Evolutionary conservation across 2,797 vertebrate species (phyloP).

Genomic region (Pseudocheirus occidentalis): DNA sequence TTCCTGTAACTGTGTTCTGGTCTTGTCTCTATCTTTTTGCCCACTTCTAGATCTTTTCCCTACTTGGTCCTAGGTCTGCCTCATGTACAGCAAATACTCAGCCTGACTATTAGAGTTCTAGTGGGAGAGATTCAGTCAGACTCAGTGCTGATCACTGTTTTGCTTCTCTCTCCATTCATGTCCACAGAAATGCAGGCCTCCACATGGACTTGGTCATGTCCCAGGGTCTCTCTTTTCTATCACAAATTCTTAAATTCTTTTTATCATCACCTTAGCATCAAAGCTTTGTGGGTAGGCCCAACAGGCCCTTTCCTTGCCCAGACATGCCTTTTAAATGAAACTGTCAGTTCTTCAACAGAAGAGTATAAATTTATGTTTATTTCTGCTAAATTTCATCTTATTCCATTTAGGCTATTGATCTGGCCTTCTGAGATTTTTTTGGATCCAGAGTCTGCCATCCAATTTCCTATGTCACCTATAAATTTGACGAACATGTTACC

Average conservation of each 20-base stretch:
- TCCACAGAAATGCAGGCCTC: not conserved
- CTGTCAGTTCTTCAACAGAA: not conserved
- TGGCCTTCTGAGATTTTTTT: not conserved
- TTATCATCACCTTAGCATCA: not conserved
- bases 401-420: not conserved
- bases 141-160: not conserved
- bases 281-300: not conserved
- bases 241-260: not conserved
- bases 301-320: not conserved
- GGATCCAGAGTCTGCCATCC: not conserved
- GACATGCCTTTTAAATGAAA: not conserved
- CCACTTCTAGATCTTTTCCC: not conserved
- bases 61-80: not conserved
- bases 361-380: not conserved
- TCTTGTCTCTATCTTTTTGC: not conserved
- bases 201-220: not conserved
- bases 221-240: not conserved
- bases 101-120: not conserved
- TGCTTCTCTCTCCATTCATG: not conserved
- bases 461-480: not conserved
- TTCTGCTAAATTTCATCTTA: not conserved
- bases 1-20: not conserved
- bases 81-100: not conserved
- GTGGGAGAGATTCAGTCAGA: not conserved
- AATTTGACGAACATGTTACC: not conserved